Evolutionary conservation across 1,140 invertebrate species (phyloP).

Genomic region (Macrostomum lignano): DNA sequence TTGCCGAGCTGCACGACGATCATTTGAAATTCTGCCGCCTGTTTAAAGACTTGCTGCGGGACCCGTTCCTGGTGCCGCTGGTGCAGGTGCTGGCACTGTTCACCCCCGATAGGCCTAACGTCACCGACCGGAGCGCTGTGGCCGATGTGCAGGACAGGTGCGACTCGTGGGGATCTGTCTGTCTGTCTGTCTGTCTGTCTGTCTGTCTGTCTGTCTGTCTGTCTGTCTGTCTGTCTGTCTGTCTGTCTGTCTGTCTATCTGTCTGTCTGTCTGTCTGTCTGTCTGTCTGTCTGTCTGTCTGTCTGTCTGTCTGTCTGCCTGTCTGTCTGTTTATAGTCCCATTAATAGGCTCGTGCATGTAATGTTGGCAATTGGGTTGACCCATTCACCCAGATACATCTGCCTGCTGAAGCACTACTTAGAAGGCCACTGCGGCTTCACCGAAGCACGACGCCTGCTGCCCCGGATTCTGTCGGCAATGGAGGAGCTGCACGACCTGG

Average conservation of each 20-base stretch:
- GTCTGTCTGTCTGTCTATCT: no score
- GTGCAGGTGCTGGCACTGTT: conserved; percentile 61
- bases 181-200: no score
- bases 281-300: no score
- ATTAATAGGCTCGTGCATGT: conserved; percentile 13
- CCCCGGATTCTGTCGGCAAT: conserved; percentile 50
- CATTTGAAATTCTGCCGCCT: conserved; percentile 17
- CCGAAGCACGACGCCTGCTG: conserved; percentile 12
- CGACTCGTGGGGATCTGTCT: no score
- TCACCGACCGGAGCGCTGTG: conserved; percentile 47
- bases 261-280: no score
- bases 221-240: no score
- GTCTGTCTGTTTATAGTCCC: background rate
- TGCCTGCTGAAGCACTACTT: conserved; percentile 57
- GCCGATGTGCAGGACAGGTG: no score
- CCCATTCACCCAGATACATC: conserved; percentile 67
- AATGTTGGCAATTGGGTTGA: no score
- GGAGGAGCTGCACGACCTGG: conserved; percentile 49
- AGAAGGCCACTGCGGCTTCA: conserved; percentile 40
- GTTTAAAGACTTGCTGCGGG: conserved; percentile 15
- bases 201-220: no score
- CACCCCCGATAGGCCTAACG: conserved; percentile 44
- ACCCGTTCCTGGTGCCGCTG: conserved; percentile 42
- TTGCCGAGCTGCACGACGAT: conserved; percentile 15
- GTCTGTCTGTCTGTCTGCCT: background rate